A percentile compares a stretch with the other conserved stretches of the same genome.
Evolutionary conservation across 1,140 invertebrate genomes (phyloP).

Genomic region (Micrasema minimum): DNA sequence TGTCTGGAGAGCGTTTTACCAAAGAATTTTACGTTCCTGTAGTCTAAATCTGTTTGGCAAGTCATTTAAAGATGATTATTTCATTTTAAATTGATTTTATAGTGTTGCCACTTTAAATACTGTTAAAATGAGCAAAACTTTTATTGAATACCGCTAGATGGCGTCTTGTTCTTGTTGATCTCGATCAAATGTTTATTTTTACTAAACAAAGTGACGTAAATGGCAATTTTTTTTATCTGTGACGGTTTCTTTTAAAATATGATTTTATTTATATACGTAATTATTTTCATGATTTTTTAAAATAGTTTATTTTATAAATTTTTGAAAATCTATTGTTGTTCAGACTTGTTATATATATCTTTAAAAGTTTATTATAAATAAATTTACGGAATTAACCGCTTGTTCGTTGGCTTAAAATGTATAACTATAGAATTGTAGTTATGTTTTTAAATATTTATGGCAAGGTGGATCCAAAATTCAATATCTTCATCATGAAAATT

Average conservation of each 20-base stretch:
- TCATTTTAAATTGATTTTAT: slow-evolving; percentile 2
- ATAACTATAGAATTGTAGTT: neutral
- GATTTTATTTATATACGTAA: slow-evolving; percentile 22
- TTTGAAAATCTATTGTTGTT: slow-evolving; percentile 28
- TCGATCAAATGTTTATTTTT: neutral
- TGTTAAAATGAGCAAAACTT: slow-evolving; percentile 19
- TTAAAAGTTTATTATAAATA: neutral
- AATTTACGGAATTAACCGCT: slow-evolving; percentile 2
- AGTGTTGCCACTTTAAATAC: slow-evolving; percentile 28
- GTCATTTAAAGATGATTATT: slow-evolving; percentile 21
- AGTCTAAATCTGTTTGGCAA: neutral
- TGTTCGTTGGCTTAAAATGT: neutral
- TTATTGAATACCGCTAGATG: neutral
- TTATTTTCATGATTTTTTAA: slow-evolving; percentile 1
- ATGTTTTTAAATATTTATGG: neutral
- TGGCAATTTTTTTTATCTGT: slow-evolving; percentile 1
- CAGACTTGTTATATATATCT: slow-evolving; percentile 1
- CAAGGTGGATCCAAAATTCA: neutral
- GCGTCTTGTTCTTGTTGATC: neutral
- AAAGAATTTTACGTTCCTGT: neutral
- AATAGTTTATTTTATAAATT: slow-evolving; percentile 16
- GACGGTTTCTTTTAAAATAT: neutral
- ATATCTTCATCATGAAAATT: slow-evolving; percentile 11
- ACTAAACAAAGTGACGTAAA: slow-evolving; percentile 1
- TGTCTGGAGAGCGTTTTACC: neutral